phyloP scores from a whole-genome alignment of 2,113 vertebrate genomes.

The Psittacula cyanocephala region DNA sequence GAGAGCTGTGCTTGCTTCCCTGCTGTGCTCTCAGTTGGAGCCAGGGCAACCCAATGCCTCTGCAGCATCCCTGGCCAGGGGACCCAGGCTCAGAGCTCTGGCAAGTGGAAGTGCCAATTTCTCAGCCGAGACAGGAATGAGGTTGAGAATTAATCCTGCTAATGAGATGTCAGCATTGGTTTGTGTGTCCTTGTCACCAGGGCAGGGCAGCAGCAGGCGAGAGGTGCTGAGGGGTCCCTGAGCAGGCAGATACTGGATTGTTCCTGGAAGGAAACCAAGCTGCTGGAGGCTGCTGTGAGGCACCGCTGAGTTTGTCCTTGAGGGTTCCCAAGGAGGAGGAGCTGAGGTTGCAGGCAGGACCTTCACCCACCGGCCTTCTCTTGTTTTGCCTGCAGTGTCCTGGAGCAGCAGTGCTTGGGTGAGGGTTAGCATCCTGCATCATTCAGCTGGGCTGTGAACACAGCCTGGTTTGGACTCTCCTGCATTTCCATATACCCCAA shows the following conservation, averaged over 20 bases:
- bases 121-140: neutral
- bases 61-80: rapidly evolving
- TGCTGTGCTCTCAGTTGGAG: rapidly evolving
- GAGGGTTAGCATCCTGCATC: neutral
- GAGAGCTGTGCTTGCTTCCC: neutral
- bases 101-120: neutral
- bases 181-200: conserved; percentile 26
- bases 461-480: neutral
- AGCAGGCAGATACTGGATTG: neutral
- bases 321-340: neutral
- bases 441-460: rapidly evolving
- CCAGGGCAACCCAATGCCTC: neutral
- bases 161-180: conserved; percentile 37
- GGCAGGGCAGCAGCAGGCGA: neutral
- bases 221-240: neutral
- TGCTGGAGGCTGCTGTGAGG: neutral
- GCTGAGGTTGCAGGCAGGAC: neutral
- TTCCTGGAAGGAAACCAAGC: neutral
- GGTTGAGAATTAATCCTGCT: neutral
- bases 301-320: rapidly evolving
- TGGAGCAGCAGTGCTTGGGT: rapidly evolving
- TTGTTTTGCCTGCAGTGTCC: rapidly evolving
- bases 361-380: neutral
- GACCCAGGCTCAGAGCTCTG: rapidly evolving
- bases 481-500: neutral